Base-by-base conservation (phyloP, 2,797 vertebrate genomes). In the Spheniscus humboldti region DNA sequence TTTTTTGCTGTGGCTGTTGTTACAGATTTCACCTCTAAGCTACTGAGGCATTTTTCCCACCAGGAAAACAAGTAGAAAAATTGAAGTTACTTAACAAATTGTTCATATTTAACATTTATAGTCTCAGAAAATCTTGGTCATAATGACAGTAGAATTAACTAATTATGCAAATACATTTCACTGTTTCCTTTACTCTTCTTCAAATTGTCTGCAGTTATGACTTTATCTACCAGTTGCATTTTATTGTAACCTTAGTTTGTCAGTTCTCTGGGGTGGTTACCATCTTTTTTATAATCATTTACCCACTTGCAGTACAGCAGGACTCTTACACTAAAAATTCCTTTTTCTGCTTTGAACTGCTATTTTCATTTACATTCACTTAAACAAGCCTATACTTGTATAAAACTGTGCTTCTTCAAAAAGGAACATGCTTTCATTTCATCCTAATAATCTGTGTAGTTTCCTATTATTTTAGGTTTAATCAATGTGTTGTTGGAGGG, bases 21-120 rank as follows among this genome's bases (percentile, higher is more conserved):
- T 90, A 86, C 66, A 94, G 39, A 88, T 81, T 95, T 90, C 35
- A 85, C 64, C 90, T 90, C 72, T 88, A 55, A 92, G 85, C 76
- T 94, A 48, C 71, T 80, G 64, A 68, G 67, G 37, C 60, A 11
- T 81, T 94, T 94, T 92, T 88, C 93, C 57, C 69, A 68, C 35
- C 39, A 71, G 82, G 69, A 94, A 90, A 94, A 86, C 56, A 86
- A 91, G 57, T 37, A 74, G n/a, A 89, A 87, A 90, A 73, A 68
- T 7, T 37, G 35, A 82, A 94, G 75, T n/a, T 72, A 25, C 27
- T 83, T 80, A 83, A 82, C 24, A 75, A 60, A 39, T 50, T 76
- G 48, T 85, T 91, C 23, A 18, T 67, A n/a, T 72, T 19, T 83
- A 59, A 43, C 15, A n/a, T 60, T 71, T 76, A 22, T 31, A 39